Evolutionary conservation across 1,140 invertebrate species (phyloP).

Genomic region (Drosophila sturtevanti): DNA sequence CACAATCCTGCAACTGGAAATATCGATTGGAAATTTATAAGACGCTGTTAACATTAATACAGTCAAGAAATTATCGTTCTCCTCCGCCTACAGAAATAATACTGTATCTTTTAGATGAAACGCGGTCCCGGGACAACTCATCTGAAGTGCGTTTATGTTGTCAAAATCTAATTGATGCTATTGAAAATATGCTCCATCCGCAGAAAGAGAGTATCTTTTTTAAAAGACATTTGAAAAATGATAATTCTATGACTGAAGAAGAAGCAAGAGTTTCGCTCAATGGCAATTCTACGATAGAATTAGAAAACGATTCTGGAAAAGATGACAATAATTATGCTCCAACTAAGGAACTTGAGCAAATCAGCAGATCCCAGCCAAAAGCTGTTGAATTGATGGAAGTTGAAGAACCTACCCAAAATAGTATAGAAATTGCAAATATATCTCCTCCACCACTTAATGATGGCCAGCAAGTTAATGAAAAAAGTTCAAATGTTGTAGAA

Average conservation of each 20-base stretch:
- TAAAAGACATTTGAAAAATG: neutral
- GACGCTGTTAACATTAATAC: conserved; percentile 23
- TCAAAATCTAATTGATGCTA: conserved; percentile 9
- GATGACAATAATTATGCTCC: neutral
- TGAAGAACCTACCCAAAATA: neutral
- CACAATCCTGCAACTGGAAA: conserved; percentile 18
- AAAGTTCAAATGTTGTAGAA: neutral
- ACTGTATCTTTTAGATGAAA: conserved; percentile 27
- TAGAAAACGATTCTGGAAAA: neutral
- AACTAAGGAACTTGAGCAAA: neutral
- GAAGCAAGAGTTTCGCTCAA: neutral
- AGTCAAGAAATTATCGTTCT: conserved; percentile 20
- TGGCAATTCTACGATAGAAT: neutral
- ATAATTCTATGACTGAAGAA: neutral
- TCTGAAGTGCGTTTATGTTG: conserved; percentile 20
- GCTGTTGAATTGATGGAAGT: neutral
- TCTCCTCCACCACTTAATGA: neutral
- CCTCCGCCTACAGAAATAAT: conserved; percentile 21
- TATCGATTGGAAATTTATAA: conserved; percentile 35
- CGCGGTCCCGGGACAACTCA: conserved; percentile 2
- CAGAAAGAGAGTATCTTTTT: conserved; percentile 35
- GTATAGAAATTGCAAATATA: neutral
- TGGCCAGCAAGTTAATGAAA: neutral
- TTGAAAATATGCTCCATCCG: conserved; percentile 32
- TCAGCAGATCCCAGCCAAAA: neutral